Evolutionary conservation across 2,888 invertebrate species (phyloP).

Genomic region (Ellobium chinense): DNA sequence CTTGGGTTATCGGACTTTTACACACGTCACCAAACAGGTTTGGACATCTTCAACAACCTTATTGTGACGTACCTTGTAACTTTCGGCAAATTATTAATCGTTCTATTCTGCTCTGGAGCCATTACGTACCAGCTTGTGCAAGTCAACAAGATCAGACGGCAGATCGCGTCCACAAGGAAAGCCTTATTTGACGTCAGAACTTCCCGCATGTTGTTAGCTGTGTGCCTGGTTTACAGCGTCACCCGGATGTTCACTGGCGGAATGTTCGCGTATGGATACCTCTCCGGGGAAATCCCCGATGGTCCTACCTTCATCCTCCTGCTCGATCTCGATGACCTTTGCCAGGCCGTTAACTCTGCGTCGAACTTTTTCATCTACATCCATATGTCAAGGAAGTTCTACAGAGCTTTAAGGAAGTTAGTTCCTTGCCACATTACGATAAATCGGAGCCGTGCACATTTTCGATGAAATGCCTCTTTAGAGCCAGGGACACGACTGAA

Average conservation of each 20-base stretch:
- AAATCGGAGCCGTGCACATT: too few species aligned
- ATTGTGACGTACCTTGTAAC: background rate
- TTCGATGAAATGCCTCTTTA: too few species aligned
- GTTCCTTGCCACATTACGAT: too few species aligned
- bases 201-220: background rate
- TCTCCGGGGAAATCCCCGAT: background rate
- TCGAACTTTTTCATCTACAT: slow-evolving; percentile 8
- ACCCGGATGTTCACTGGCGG: background rate
- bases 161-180: background rate
- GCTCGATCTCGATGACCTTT: background rate
- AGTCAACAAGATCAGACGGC: background rate
- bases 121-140: background rate
- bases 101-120: background rate
- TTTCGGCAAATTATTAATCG: background rate
- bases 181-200: background rate
- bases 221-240: background rate
- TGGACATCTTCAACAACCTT: background rate
- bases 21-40: background rate
- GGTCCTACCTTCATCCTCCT: background rate
- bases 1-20: background rate
- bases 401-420: too few species aligned
- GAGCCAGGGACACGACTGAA: too few species aligned
- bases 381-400: background rate
- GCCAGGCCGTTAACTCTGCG: background rate
- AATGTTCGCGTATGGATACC: background rate